Conservation (phyloP, 1,140 invertebrate species). For the Laupala kohalensis region DNA sequence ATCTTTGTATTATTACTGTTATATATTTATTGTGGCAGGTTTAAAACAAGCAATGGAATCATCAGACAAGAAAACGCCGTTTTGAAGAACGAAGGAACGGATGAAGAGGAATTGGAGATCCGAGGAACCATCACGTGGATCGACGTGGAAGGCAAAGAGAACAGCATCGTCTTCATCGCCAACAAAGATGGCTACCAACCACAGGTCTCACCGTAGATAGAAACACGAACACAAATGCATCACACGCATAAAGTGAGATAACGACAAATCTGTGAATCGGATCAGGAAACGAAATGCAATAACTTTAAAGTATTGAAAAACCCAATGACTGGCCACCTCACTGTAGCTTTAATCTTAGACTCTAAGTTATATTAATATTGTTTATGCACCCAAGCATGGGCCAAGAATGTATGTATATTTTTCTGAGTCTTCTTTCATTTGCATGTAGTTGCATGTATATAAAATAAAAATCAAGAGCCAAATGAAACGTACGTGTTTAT, state of each 20-base stretch:
- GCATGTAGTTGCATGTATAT: too few relatives aligned
- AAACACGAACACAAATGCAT: too few relatives aligned
- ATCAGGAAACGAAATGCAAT: too few relatives aligned
- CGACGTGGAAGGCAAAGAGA: slow-evolving; percentile 2
- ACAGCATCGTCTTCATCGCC: slow-evolving; percentile 1
- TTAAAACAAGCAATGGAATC: slow-evolving; percentile 32
- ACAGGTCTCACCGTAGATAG: neutral
- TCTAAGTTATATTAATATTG: neutral
- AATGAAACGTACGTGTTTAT: too few relatives aligned
- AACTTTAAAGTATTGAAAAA: neutral
- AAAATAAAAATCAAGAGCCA: too few relatives aligned
- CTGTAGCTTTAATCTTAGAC: neutral
- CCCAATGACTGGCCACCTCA: neutral
- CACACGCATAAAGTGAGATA: too few relatives aligned
- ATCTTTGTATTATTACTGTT: too few relatives aligned
- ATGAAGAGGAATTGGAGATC: slow-evolving; percentile 4
- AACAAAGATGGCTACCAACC: slow-evolving; percentile 7
- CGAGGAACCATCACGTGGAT: neutral
- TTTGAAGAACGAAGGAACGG: slow-evolving; percentile 26
- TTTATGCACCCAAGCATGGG: neutral
- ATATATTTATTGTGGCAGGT: slow-evolving; percentile 27
- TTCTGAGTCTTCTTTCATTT: too few relatives aligned
- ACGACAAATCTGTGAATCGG: too few relatives aligned
- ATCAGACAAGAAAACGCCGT: slow-evolving; percentile 29
- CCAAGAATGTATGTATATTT: too few relatives aligned